These are phyloP conservation scores for Leptobrachium ailaonicum DNA, from an alignment of 2,113 vertebrate genomes.

Conservation along the genomic window DNA sequence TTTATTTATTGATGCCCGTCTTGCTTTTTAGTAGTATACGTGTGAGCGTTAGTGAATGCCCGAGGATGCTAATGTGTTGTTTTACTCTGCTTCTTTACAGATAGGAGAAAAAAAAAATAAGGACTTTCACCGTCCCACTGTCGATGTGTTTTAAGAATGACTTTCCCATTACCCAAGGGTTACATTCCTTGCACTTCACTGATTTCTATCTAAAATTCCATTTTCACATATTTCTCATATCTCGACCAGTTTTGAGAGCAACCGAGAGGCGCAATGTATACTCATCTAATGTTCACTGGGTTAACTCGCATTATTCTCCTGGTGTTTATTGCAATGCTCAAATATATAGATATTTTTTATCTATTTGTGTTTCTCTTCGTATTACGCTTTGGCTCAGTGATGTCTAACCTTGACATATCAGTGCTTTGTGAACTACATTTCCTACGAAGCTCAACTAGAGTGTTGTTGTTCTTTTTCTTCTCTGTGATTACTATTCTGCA, in stretches of 20 bases:
- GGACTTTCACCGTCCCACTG: neutral
- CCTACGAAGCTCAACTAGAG: too few species aligned
- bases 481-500: too few species aligned
- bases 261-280: neutral
- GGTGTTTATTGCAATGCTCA: too few species aligned
- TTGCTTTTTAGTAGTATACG: too few species aligned
- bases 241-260: neutral
- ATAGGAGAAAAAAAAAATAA: conserved; percentile 4
- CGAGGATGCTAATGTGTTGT: conserved; percentile 21
- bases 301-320: neutral
- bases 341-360: too few species aligned
- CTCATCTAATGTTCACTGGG: neutral
- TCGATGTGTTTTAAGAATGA: conserved; percentile 26
- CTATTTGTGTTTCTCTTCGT: too few species aligned
- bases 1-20: too few species aligned
- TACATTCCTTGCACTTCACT: conserved; percentile 43
- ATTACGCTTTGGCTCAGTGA: too few species aligned
- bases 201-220: conserved; percentile 46
- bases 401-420: too few species aligned
- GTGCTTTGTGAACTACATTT: too few species aligned
- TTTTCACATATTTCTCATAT: conserved; percentile 41
- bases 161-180: conserved; percentile 40
- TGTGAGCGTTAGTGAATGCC: conserved; percentile 3
- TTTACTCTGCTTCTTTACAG: conserved; percentile 20
- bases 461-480: too few species aligned